Conservation (phyloP, 2,113 vertebrate species). For the Cottus gobio region DNA sequence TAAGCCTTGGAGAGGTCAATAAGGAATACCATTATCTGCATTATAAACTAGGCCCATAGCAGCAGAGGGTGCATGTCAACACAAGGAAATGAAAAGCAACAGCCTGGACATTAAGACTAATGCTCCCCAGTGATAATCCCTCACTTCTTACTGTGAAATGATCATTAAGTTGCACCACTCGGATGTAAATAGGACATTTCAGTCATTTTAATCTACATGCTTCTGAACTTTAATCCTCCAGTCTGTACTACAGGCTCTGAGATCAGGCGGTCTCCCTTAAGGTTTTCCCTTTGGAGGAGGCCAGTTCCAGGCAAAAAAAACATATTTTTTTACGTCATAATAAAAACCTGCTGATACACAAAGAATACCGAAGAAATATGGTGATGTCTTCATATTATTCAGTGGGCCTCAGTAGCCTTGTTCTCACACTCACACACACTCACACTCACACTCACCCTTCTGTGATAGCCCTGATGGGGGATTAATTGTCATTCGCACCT, state of each 20-base stretch:
- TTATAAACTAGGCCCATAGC: slow-evolving; percentile 44
- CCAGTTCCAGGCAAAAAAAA: background rate
- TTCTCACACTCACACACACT: background rate
- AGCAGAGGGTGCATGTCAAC: slow-evolving; percentile 45
- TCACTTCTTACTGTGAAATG: slow-evolving; percentile 37
- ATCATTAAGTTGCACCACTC: slow-evolving; percentile 43
- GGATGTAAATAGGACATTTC: slow-evolving; percentile 54
- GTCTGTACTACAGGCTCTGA: slow-evolving; percentile 7
- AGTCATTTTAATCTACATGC: slow-evolving; percentile 55
- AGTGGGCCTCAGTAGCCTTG: too few relatives aligned
- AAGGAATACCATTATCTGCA: slow-evolving; percentile 67
- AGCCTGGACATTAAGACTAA: slow-evolving; percentile 47
- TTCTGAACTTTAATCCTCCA: slow-evolving; percentile 35
- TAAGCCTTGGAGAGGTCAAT: slow-evolving; percentile 70
- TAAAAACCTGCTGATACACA: slow-evolving; percentile 5
- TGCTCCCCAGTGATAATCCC: slow-evolving; percentile 45
- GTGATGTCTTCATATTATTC: slow-evolving; percentile 39
- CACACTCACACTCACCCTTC: slow-evolving; percentile 21
- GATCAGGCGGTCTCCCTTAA: slow-evolving; percentile 9
- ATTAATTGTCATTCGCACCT: slow-evolving; percentile 54
- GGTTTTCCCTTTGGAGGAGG: slow-evolving; percentile 16
- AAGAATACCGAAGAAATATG: slow-evolving; percentile 24
- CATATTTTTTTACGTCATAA: slow-evolving; percentile 13
- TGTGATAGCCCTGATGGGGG: slow-evolving; percentile 38
- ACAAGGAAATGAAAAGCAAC: slow-evolving; percentile 51